Evolutionary conservation across 2,888 invertebrate genomes (phyloP), one percentile per base, ranked within the genome.

Genomic region (Panzeria rudis): DNA sequence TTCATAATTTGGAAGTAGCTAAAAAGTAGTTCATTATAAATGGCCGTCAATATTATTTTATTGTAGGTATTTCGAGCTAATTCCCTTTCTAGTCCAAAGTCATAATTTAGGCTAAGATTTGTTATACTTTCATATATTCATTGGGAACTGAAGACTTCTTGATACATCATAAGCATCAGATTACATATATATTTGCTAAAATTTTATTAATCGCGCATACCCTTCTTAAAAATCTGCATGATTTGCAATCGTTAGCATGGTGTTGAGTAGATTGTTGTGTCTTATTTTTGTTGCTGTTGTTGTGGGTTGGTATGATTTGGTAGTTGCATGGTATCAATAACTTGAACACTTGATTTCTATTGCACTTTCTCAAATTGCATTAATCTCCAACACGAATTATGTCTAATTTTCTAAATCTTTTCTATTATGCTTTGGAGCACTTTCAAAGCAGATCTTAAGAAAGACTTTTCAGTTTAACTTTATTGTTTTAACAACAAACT

Each of bases 351-450:
- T 76, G 71, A 64, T 77, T 71, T 76, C 54, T 38, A 29, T 77
- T 82, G 76, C 59, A 82, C 71, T 83, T 77, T 83, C 71, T 83
- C 50, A 77, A 76, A 77, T 64, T 83, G 50, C 75, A 68, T 54
- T 71, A 47, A 76, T 64, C 62, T 71, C n/a, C 54, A 77, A 66
- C 71, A 83, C 56, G 76, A 83, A 76, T 71, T 77, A 56, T 77
- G 82, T 50, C 82, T 66, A 77, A 83, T 83, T 83, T 83, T 76
- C 47, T 62, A 71, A 69, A 75, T 66, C 41, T 50, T 72, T 61
- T 59, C 62, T 23, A 11, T 81, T 54, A 62, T 44, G 47, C 25
- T 73, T 50, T 38, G 29, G 35, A 66, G 47, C 66, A 32, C 20
- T 56, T 50, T 35, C 3, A 29, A 38, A 32, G 13, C 3, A 50